Evolutionary conservation across 2,888 invertebrate genomes (phyloP).

Genomic region (Laspeyria flexula): DNA sequence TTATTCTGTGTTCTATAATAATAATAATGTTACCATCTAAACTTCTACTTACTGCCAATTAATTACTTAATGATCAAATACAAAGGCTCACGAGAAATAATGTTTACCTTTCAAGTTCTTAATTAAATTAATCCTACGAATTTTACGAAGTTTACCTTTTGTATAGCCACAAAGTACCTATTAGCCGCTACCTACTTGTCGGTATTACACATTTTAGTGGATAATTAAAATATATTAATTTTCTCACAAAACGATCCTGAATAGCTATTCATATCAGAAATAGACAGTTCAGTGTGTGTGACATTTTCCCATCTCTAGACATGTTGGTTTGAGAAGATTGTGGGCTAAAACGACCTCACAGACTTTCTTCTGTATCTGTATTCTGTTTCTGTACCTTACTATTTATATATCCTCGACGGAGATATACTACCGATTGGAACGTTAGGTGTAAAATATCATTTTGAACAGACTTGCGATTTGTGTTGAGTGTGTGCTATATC

Average conservation of each 20-base stretch:
- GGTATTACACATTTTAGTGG: background rate
- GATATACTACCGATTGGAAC: no score
- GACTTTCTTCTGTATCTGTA: conserved; percentile 36
- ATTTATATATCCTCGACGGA: no score
- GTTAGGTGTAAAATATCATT: background rate
- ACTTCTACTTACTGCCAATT: background rate
- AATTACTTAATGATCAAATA: background rate
- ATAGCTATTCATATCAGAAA: conserved; percentile 12
- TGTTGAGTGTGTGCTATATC: no score
- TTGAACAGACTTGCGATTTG: no score
- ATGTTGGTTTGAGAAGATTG: conserved; percentile 48
- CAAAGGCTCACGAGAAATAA: background rate
- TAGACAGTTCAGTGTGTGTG: conserved; percentile 3
- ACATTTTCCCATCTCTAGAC: conserved; percentile 33
- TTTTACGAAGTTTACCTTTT: background rate
- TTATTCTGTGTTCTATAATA: no score
- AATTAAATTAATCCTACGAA: background rate
- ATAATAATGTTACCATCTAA: no score
- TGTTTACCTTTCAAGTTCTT: background rate
- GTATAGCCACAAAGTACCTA: background rate
- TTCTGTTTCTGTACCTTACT: no score
- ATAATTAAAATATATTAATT: background rate
- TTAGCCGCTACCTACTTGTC: background rate
- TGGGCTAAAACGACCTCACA: conserved; percentile 42
- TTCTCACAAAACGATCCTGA: background rate